Base-by-base conservation (phyloP, 2,888 invertebrate species). In the Thelaira solivaga region DNA sequence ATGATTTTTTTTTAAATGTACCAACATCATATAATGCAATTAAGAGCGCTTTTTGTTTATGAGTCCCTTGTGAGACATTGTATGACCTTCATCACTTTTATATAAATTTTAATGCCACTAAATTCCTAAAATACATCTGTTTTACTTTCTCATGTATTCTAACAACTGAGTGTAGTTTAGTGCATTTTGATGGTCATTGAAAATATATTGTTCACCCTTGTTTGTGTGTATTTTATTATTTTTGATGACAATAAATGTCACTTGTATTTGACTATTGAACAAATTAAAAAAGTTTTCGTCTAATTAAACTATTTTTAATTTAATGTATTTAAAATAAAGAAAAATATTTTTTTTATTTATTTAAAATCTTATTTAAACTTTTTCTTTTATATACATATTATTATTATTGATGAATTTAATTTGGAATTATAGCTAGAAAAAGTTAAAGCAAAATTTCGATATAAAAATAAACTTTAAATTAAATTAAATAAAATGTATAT, bases 11-110 rank as follows among this genome's bases (percentile, higher is more conserved):
- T 29, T 45, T 10, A 8, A 18, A 31, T 8, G 10, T 24, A 31
- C 31, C 22, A 18, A 11, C 24, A 16, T 22, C 13, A 29, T 29
- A 45, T 36, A 62, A 61, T 59, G 57, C 68, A 74, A 74, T 78
- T 74, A 65, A 68, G 59, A 61, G 24, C 36, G 53, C 61, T 51
- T n/a, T n/a, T 65, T 61, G 65, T 78, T 78, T 78, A 78, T 78
- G 59, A 47, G 65, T 74, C 78, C 65, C 78, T 26, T 26, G 74
- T 65, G 78, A 78, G 69, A 74, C 65, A 71, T 78, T 69, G 39
- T 41, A 36, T 74, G 74, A 74, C 74, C 74, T 74, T 67, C 73
- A 43, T 51, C 57, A 34, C 51, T 59, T 36, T 13, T 41, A 16
- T 45, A 53, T 53, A 65, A 45, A 74, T 34, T 74, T 53, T 61